phyloP scores from a whole-genome alignment of 2,113 vertebrate genomes.

The Apeltes quadracus region DNA sequence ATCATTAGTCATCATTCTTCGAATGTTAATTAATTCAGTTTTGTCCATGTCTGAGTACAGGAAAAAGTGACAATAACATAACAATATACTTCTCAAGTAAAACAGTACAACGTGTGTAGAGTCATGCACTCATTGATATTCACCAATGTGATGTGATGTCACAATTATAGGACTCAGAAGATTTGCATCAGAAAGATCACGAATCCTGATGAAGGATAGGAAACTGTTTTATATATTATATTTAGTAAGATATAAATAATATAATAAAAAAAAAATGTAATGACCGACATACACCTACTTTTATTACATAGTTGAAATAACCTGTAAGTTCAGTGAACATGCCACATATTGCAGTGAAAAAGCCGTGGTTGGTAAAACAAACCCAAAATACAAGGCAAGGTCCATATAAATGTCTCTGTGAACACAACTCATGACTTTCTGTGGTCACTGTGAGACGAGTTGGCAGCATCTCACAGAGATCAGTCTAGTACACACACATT shows the following conservation, averaged over 20 bases:
- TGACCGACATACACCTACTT: too few relatives aligned
- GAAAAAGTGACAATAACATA: constrained; percentile 5
- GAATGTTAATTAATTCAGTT: neutral
- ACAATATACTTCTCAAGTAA: neutral
- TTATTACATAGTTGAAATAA: constrained; percentile 15
- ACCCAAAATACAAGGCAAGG: constrained; percentile 50
- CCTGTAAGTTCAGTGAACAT: constrained; percentile 14
- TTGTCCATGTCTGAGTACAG: constrained; percentile 20
- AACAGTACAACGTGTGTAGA: neutral
- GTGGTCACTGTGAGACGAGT: constrained; percentile 61
- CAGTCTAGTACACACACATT: constrained; percentile 50
- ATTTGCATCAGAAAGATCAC: neutral
- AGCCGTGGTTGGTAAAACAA: constrained; percentile 29
- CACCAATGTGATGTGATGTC: constrained; percentile 1
- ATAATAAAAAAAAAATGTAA: too few relatives aligned
- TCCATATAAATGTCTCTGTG: constrained; percentile 67
- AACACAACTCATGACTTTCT: constrained; percentile 60
- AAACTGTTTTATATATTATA: too few relatives aligned
- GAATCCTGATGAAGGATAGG: too few relatives aligned
- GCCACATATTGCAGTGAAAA: constrained; percentile 24
- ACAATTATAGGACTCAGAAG: neutral
- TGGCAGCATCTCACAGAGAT: constrained; percentile 66
- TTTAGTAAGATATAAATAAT: too few relatives aligned
- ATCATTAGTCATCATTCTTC: neutral
- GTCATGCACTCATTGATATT: neutral